Evolutionary conservation across 2,888 invertebrate genomes (phyloP), one percentile per base, ranked within the genome.

Genomic region (Lepeophtheirus nordmannii): DNA sequence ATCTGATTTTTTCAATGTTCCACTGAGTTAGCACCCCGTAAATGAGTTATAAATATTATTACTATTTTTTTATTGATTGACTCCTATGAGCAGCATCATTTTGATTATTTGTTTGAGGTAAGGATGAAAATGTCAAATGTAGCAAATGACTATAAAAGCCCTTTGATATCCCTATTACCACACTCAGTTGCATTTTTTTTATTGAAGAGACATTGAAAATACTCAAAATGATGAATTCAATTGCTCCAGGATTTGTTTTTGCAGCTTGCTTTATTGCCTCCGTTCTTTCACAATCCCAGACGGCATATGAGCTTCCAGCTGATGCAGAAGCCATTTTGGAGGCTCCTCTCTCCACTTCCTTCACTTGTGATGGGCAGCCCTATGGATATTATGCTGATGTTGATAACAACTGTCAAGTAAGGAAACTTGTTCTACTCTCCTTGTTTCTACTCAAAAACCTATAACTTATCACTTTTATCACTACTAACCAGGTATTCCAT

Each of bases 331-430:
- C 22, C 20, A 56, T 68, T 40, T 56, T 69, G 53, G 39, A 61
- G 30, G 46, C 58, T 9, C 67, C 69, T 60, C 40, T 68, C 30
- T 39, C 61, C 39, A 62, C 59, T 22, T 61, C 65, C 56, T 70
- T 70, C 67, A 64, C 70, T 59, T 69, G 69, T 57, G 68, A 68
- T 7, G 67, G 58, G 9, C 63, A 20, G 10, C 46, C 41, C 20
- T 89, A 89, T 72, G 89, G 89, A 20, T 89, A 88, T 75, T 89
- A 89, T 72, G 88, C 89, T 0, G 89, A 89, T 72, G 82, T 87
- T 12, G 88, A 87, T 72, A 89, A 89, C 73, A 87, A 86, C n/a
- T 89, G 88, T 72, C 87, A 63, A 56, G 56, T 46, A 46, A 46
- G 53, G 1, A 5, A 2, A 46, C 2, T 17, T 5, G 1, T 46